Evolutionary conservation across 2,113 vertebrate species (phyloP), one percentile per base, ranked within the genome.

Genomic region (human): DNA sequence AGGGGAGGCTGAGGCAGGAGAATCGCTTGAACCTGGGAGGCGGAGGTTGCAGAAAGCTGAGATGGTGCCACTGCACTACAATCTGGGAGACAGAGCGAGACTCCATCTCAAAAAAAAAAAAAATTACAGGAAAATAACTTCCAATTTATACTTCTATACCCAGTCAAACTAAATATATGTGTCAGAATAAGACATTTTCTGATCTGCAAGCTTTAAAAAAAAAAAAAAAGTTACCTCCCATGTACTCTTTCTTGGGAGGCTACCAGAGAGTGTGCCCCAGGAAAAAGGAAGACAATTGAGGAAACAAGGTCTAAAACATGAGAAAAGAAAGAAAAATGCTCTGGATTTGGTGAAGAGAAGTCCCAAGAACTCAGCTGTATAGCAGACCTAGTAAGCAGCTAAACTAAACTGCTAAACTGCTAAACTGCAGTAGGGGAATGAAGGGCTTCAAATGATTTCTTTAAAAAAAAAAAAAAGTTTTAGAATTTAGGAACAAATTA

Each of bases 121-220:
- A 93, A 45, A 30, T 38, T 70, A 57, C 75, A 18, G 32, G 40
- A 94, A 93, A 96, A 87, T 82, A 84, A 90, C 40, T 79, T 90
- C 27, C 43, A 95, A 79, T 22, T 84, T 64, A 76, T 40, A 96
- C 80, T 86, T 90, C 75, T 86, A 72, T 79, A 78, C 32, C 45
- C 59, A 78, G 43, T 40, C 82, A 70, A 96, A 76, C 27, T 76
- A 93, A 87, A 93, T 55, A 90, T 7, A 50, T 59, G 8, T 50
- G 3, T 45, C 89, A 86, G 35, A 89, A 64, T 95, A 95, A 87
- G 45, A 52, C 17, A 82, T 92, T 92, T 97, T 87, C 84, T 73
- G 55, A 92, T 32, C 73, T 40, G 45, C 20, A 95, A 76, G 13
- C 16, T 92, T 94, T 38, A 38, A 38, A 55, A 18, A 52, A 48